These are phyloP conservation scores for Rhipidura dahli DNA, from an alignment of 2,113 vertebrate species.

Conservation along the genomic window DNA sequence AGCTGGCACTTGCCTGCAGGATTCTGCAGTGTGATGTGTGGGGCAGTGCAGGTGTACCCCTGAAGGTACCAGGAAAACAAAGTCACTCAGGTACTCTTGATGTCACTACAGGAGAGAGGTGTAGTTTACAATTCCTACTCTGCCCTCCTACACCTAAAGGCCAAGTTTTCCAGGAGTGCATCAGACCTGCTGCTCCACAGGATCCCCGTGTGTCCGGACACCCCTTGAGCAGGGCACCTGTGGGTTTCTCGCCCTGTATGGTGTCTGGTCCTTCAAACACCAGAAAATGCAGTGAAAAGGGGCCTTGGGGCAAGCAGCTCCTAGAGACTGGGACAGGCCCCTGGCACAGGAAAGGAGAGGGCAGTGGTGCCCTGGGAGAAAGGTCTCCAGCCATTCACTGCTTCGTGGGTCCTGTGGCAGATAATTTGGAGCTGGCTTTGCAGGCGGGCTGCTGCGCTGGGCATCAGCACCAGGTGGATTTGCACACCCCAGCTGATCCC, in stretches of 20 bases:
- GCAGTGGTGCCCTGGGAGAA: not conserved
- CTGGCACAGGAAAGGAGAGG: not conserved
- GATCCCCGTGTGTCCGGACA: not conserved
- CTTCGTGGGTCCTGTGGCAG: rapidly evolving
- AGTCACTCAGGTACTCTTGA: not conserved
- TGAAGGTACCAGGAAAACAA: not conserved
- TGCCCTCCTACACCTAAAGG: rapidly evolving
- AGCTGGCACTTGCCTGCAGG: not conserved
- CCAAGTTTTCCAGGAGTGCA: not conserved
- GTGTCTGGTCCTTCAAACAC: not conserved
- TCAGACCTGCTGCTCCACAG: not conserved
- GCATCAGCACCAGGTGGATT: not conserved
- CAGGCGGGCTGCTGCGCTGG: not conserved
- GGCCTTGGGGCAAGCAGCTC: not conserved
- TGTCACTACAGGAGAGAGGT: not conserved
- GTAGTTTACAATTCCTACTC: not conserved
- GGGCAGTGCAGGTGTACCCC: not conserved
- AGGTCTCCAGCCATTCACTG: not conserved
- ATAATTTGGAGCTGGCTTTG: not conserved
- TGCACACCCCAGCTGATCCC: not conserved
- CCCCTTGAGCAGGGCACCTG: rapidly evolving
- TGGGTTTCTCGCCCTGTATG: not conserved
- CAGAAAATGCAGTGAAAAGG: not conserved
- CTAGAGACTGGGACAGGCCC: not conserved
- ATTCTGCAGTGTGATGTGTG: not conserved